phyloP scores from a whole-genome alignment of 2,888 invertebrate genomes.

The Calameuta pallipes region DNA sequence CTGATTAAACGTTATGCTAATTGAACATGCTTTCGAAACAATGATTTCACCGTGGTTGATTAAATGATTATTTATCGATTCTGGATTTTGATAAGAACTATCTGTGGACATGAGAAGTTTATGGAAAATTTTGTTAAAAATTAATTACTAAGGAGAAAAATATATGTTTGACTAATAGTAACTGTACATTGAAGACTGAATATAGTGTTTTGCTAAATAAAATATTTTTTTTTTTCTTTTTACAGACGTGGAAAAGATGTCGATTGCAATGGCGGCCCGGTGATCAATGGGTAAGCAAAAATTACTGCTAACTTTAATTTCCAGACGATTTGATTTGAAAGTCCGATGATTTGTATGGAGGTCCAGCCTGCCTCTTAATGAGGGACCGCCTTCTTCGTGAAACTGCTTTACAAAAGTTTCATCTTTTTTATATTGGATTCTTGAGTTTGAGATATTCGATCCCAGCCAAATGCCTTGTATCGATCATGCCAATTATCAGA shows the following conservation, averaged over 20 bases:
- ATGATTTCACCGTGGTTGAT: background rate
- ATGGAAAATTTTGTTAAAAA: background rate
- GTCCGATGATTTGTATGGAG: conserved; percentile 14
- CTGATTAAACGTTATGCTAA: conserved; percentile 13
- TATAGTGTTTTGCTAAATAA: background rate
- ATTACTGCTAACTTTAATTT: conserved; percentile 24
- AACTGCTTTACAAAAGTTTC: background rate
- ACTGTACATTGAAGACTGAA: no score
- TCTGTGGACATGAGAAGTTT: background rate
- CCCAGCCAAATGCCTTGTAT: background rate
- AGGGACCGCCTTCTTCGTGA: background rate
- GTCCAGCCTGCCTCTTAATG: background rate
- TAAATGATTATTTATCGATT: background rate
- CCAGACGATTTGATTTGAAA: conserved; percentile 3
- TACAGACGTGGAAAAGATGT: conserved; percentile 46
- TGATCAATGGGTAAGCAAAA: conserved; percentile 54
- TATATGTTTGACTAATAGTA: no score
- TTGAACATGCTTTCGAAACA: conserved; percentile 1
- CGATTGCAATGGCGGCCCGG: conserved; percentile 42
- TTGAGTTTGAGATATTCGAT: background rate
- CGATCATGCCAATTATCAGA: background rate
- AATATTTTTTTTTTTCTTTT: conserved; percentile 27
- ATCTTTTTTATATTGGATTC: background rate
- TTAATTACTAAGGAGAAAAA: background rate
- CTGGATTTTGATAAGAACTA: background rate